Evolutionary conservation across 2,113 vertebrate genomes (phyloP).

Genomic region (Caracal caracal): DNA sequence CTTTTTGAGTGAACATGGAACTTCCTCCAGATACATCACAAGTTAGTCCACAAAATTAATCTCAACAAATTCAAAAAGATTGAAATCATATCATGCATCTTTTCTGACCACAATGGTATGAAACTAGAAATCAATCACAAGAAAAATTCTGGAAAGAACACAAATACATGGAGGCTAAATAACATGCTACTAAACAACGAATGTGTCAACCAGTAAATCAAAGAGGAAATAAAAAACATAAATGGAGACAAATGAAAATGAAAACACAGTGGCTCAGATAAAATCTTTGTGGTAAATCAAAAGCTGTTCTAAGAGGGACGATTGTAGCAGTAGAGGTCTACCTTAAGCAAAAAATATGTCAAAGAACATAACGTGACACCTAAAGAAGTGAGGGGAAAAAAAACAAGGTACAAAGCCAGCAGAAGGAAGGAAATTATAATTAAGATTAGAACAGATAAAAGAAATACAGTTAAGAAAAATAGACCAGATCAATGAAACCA

Average conservation of each 20-base stretch:
- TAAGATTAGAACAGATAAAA: neutral
- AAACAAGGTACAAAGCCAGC: neutral
- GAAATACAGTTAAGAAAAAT: neutral
- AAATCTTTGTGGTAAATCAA: neutral
- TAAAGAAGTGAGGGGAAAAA: neutral
- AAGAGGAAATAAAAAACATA: neutral
- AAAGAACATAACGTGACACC: neutral
- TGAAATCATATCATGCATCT: neutral
- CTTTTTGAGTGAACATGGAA: neutral
- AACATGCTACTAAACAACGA: neutral
- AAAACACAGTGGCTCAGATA: neutral
- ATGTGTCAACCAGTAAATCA: neutral
- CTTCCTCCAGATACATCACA: neutral
- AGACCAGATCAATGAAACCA: neutral
- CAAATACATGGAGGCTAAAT: neutral
- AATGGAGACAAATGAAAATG: neutral
- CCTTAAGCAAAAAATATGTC: neutral
- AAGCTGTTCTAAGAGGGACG: neutral
- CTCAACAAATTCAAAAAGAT: neutral
- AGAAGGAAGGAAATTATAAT: neutral
- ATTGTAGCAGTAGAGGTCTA: neutral
- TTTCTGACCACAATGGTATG: neutral
- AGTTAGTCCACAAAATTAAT: neutral
- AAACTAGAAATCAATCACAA: neutral
- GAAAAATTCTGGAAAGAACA: neutral